Conservation (phyloP, 1,140 invertebrate species). For the Thaumatotibia leucotreta region DNA sequence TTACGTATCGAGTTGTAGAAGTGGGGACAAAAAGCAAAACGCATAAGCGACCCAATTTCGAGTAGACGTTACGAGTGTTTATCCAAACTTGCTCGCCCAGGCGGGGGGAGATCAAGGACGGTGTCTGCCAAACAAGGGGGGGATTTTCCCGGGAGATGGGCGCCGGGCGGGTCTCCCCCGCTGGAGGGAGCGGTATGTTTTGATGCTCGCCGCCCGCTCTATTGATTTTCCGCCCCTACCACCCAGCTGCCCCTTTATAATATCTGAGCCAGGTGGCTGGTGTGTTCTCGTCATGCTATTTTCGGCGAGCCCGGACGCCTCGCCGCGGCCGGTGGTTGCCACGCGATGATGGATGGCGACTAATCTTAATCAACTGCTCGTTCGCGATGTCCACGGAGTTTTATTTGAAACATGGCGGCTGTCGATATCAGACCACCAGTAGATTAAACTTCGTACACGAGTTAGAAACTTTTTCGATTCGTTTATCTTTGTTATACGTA, state of each 20-base stretch:
- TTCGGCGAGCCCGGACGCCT: constrained; percentile 57
- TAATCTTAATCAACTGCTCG: constrained; percentile 9
- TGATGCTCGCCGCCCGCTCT: constrained; percentile 68
- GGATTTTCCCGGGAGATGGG: constrained; percentile 71
- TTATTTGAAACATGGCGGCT: background rate
- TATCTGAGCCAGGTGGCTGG: constrained; percentile 60
- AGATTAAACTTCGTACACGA: background rate
- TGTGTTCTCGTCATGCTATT: constrained; percentile 54
- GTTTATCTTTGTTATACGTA: background rate
- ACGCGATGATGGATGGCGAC: background rate
- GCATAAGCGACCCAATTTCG: constrained; percentile 69
- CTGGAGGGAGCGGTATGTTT: constrained; percentile 54
- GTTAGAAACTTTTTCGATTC: background rate
- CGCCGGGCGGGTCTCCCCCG: constrained; percentile 17
- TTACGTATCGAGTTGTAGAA: background rate
- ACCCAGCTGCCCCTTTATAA: constrained; percentile 57
- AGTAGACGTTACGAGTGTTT: constrained; percentile 65
- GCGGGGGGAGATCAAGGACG: constrained; percentile 72
- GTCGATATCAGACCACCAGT: background rate
- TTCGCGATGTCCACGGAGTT: background rate
- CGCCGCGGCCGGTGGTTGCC: constrained; percentile 23
- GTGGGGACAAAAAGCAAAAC: constrained; percentile 34
- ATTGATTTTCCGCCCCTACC: constrained; percentile 68
- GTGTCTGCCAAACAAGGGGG: constrained; percentile 71
- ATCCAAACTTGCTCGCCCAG: constrained; percentile 63